These are phyloP conservation scores for Andrena bicolor DNA, from an alignment of 2,888 invertebrate species.

Conservation along the genomic window DNA sequence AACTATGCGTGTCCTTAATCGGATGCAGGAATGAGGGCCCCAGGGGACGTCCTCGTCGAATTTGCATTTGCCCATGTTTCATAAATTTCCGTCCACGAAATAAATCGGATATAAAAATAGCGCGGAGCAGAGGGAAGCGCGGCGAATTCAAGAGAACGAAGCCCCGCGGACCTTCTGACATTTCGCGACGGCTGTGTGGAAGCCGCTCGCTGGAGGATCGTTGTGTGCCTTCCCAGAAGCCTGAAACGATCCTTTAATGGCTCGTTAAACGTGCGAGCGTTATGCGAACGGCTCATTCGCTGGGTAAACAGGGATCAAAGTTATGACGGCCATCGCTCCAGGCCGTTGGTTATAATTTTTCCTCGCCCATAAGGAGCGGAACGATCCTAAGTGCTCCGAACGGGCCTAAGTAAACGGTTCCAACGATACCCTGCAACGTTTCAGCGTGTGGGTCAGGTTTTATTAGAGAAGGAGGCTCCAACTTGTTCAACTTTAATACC, in stretches of 20 bases:
- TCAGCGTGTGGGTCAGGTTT: conserved; percentile 20
- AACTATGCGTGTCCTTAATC: conserved; percentile 26
- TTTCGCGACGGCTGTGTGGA: not conserved
- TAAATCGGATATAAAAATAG: conserved; percentile 1
- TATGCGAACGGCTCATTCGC: conserved; percentile 40
- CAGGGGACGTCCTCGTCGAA: not conserved
- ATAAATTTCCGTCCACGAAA: conserved; percentile 18
- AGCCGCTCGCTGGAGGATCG: not conserved
- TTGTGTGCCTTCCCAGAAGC: not conserved
- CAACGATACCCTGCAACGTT: conserved; percentile 7
- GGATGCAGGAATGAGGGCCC: conserved; percentile 3
- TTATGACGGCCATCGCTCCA: conserved; percentile 54
- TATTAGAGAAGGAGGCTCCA: conserved; percentile 1
- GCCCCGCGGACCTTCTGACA: not conserved
- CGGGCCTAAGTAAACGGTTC: conserved; percentile 61
- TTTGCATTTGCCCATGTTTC: not conserved
- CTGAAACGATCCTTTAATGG: conserved; percentile 64
- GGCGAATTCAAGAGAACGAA: not conserved
- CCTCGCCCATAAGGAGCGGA: conserved; percentile 36
- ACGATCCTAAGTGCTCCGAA: conserved; percentile 33
- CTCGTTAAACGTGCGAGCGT: conserved; percentile 58
- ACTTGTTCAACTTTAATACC: not conserved
- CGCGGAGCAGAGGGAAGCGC: not conserved
- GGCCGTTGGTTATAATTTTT: conserved; percentile 64
- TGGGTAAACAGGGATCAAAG: conserved; percentile 57